Conservation (phyloP, 2,888 invertebrate genomes). For the Tiliacea aurago region DNA sequence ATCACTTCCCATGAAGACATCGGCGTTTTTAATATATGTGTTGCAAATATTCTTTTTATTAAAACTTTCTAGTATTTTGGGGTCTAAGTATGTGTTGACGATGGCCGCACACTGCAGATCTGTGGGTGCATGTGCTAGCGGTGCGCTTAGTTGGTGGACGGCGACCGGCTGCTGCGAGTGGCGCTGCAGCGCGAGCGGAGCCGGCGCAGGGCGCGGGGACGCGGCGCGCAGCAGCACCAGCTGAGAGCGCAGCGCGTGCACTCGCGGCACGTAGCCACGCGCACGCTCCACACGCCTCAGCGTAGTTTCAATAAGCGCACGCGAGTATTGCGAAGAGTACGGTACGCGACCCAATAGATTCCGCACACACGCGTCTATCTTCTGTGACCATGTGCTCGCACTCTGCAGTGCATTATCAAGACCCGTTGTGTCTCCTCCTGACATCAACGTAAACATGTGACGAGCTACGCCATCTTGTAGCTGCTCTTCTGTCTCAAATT, state of each 20-base stretch:
- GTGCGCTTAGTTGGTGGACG: constrained; percentile 64
- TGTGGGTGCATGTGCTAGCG: constrained; percentile 63
- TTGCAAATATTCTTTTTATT: constrained; percentile 71
- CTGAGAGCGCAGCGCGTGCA: constrained; percentile 66
- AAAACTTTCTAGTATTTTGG: constrained; percentile 63
- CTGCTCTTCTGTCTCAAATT: constrained; percentile 66
- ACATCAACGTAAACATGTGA: constrained; percentile 77
- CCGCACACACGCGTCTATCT: constrained; percentile 70
- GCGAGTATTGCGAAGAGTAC: constrained; percentile 77
- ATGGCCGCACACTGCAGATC: constrained; percentile 71
- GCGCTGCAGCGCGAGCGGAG: constrained; percentile 49
- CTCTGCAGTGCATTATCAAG: constrained; percentile 54
- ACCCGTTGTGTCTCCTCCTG: constrained; percentile 32
- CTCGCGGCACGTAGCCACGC: constrained; percentile 55
- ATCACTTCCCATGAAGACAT: constrained; percentile 2
- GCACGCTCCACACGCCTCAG: constrained; percentile 65
- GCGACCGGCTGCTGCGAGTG: constrained; percentile 67
- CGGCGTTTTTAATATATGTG: constrained; percentile 43
- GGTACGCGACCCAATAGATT: constrained; percentile 72
- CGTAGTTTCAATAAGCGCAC: constrained; percentile 69
- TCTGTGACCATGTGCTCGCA: constrained; percentile 65
- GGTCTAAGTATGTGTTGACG: constrained; percentile 69
- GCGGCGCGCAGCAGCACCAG: constrained; percentile 69
- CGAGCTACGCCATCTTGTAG: constrained; percentile 73
- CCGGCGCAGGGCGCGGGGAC: neutral